Percentiles rank a stretch among this genome's conserved stretches.
Conservation (phyloP, 1,140 invertebrate genomes). For the Theocolax elegans region DNA sequence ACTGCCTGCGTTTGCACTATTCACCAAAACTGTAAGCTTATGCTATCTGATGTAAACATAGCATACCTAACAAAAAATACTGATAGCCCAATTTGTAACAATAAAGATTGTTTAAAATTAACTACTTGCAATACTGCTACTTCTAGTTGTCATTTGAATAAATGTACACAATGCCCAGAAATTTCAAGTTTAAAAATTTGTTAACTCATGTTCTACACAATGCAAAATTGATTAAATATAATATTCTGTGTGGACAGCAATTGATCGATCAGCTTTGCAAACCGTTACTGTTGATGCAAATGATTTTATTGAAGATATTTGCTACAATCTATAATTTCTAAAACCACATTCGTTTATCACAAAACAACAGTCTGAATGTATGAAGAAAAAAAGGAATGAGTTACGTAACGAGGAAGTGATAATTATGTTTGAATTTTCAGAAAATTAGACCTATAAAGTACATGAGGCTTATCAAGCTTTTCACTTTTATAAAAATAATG, state of each 20-base stretch:
- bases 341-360: not conserved
- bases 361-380: not conserved
- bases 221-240: not conserved
- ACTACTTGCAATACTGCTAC: not conserved
- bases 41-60: conserved; percentile 1
- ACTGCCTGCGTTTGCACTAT: conserved; percentile 23
- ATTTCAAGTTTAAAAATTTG: not conserved
- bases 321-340: not conserved
- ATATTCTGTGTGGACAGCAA: not conserved
- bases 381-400: not conserved
- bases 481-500: not conserved
- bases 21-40: conserved; percentile 30
- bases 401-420: not conserved
- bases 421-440: not conserved
- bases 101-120: conserved; percentile 19
- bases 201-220: not conserved
- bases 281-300: not conserved
- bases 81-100: not conserved
- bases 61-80: not conserved
- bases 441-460: not conserved
- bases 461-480: not conserved
- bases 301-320: not conserved
- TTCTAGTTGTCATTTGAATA: not conserved
- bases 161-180: not conserved
- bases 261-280: not conserved